These are phyloP conservation scores for Hartigia nigra DNA, from an alignment of 2,888 invertebrate genomes.

Conservation along the genomic window DNA sequence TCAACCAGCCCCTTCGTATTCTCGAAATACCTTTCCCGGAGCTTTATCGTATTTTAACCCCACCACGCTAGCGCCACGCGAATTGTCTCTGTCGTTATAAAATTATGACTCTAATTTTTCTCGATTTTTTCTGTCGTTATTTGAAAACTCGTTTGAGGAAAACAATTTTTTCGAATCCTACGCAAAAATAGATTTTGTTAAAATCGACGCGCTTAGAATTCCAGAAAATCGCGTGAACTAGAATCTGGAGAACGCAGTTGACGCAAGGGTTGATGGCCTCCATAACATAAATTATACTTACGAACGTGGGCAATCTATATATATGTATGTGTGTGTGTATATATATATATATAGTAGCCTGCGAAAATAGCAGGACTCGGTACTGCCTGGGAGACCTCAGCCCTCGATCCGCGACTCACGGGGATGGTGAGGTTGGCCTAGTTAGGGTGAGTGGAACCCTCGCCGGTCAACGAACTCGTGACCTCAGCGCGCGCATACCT, in stretches of 20 bases:
- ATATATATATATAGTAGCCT: constrained; percentile 11
- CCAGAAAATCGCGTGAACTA: neutral
- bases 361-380: constrained; percentile 53
- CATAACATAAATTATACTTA: constrained; percentile 54
- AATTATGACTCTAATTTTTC: no score
- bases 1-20: neutral
- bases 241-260: neutral
- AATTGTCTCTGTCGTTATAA: neutral
- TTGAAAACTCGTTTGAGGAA: no score
- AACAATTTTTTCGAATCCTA: neutral
- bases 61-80: neutral
- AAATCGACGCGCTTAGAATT: neutral
- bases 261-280: constrained; percentile 40
- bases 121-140: no score
- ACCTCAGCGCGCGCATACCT: constrained; percentile 56
- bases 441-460: constrained; percentile 62
- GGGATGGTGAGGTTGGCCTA: constrained; percentile 54
- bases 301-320: constrained; percentile 36
- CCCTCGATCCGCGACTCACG: constrained; percentile 26
- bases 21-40: neutral
- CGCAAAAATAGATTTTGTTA: neutral
- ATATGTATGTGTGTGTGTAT: constrained; percentile 2
- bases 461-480: constrained; percentile 62
- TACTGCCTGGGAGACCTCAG: neutral
- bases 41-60: neutral